Base-by-base conservation (phyloP, 2,888 invertebrate species). In the Thelaira solivaga region DNA sequence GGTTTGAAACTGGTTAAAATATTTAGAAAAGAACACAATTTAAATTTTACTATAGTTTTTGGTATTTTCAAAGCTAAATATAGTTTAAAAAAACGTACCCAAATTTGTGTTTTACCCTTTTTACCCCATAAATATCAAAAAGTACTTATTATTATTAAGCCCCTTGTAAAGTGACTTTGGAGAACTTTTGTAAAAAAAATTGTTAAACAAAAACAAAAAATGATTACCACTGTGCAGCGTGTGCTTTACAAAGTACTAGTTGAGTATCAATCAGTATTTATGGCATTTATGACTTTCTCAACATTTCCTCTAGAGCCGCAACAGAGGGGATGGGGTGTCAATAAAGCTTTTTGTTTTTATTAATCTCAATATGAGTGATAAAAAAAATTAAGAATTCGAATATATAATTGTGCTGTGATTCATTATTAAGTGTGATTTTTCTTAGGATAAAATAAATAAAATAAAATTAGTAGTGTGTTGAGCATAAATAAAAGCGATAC, bases 391-490 rank as follows among this genome's bases (percentile, higher is more conserved):
- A 20, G 7, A n/a, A 20, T 31, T 61, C 20, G 8, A 22, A 10
- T 22, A n/a, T 0, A 45, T 11, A 22, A 10, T 47, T 3, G 13
- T 10, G 49, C 13, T 68, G 53, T 71, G 71, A 71, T 53, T 71
- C 62, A 71, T 45, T 51, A 34, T 26, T 3, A 34, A 13, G 11
- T 11, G 13, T 24, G 18, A 26, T 45, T 64, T 13, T 26, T 16
- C 10, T 10, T 13, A 18, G 62, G 61, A 43, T 71, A 26, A 43
- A 39, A 24, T 22, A 26, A 26, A 53, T 18, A 24, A 57, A 34
- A 45, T 24, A 51, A n/a, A 13, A 26, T 53, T 26, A 71, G 53
- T 71, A n/a, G 41, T 36, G 71, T 26, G 11, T 36, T 53, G 6
- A 20, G 45, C 13, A 45, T 36, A 53, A 62, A 53, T 62, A 43